Base-by-base conservation (phyloP, 2,797 vertebrate genomes). In the Coilia nasus region DNA sequence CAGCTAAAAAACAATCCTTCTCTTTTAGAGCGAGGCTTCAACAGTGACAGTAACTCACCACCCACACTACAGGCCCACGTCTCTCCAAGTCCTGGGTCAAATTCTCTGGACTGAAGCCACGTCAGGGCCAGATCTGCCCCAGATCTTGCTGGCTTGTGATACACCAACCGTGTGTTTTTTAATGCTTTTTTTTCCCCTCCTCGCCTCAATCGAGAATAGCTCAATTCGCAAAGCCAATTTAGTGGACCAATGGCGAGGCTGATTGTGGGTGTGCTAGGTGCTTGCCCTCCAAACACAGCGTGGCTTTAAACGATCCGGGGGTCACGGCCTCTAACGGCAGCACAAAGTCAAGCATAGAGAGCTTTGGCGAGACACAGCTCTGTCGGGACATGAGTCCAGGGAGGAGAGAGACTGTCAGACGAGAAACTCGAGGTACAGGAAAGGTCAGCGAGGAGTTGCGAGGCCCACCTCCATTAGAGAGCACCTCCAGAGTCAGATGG, bases 321-420 rank as follows among this genome's bases (percentile, higher is more conserved):
- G 91, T 93, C 92, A 90, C 64, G 11, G 80, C 81, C 35, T 17
- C 87, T 92, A 92, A 93, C 90, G 85, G 88, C 83, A 88, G 85
- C 84, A 87, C 87, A 90, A 91, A 91, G 91, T 92, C 92, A 92
- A 92, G 91, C 90, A 89, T 87, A 91, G 91, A 89, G 88, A 91
- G 91, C 87, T 81, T 81, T 82, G 47, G 83, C 85, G 88, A 87
- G 88, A 86, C 35, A 90, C 19, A 23, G 60, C 57, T 15, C 17
- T 44, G 83, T 80, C 86, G 25, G 19, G 88, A 87, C 90, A 87
- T 85, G 78, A 57, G 83, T 25, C 31, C 9, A 44, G 59, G 78
- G 47, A 35, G 44, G 78, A 31, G 59, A 17, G 35, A 85, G 25
- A 54, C 35, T 54, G 35, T 85, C 84, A 85, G 31, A 57, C 82